These are phyloP conservation scores for Bugulina stolonifera DNA, from an alignment of 2,888 invertebrate species.

Conservation along the genomic window DNA sequence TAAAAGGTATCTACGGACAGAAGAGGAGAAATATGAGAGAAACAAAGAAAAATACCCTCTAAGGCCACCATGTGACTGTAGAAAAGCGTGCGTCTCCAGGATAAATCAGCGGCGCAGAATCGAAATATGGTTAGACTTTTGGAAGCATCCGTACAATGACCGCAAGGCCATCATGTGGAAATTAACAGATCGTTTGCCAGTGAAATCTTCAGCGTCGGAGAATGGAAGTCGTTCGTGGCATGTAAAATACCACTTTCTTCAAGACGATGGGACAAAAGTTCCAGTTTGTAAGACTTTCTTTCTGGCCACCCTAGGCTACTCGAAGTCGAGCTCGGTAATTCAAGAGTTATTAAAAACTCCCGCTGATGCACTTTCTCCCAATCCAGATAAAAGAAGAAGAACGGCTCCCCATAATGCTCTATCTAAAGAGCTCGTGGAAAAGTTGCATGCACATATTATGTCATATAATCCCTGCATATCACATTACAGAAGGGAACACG, in stretches of 20 bases:
- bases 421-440: neutral
- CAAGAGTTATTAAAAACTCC: neutral
- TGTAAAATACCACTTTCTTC: no score
- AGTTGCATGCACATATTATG: neutral
- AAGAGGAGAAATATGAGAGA: no score
- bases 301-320: neutral
- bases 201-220: no score
- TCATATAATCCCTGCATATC: no score
- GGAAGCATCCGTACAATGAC: neutral
- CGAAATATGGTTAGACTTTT: no score
- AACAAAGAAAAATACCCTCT: neutral
- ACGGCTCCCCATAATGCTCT: neutral
- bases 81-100: no score
- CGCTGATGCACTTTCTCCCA: neutral
- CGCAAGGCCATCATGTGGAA: neutral
- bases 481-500: conserved; percentile 2
- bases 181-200: no score
- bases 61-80: neutral
- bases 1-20: no score
- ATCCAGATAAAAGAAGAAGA: neutral
- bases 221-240: no score
- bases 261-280: neutral
- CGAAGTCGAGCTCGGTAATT: neutral
- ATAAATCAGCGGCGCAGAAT: no score
- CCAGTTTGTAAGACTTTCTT: no score